Base-by-base conservation (phyloP, 2,797 vertebrate genomes). In the Adelosebastes latens region DNA sequence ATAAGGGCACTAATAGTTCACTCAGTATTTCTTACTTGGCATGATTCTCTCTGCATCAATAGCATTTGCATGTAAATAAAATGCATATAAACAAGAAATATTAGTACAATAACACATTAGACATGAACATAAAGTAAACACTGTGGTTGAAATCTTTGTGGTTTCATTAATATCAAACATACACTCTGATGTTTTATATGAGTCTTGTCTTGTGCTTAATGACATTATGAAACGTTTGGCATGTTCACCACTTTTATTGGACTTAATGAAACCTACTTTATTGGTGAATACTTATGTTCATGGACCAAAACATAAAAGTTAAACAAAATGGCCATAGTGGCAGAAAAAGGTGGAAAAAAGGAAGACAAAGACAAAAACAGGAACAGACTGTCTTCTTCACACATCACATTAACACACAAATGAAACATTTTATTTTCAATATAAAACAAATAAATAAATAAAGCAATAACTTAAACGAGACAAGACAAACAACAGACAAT, bases 361-460 rank as follows among this genome's bases (percentile, higher is more conserved):
- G 34, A 60, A 27, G 22, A 69, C 7, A 6, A 39, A 22, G 32
- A 72, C 34, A 77, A 64, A 58, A 9, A 61, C 34, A 24, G 60
- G 10, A 16, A 8, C n/a, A 77, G 58, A 77, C 8, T 1, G 8
- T 58, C 42, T 63, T 39, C 22, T 77, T 61, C 66, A 83, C 36
- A 77, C 3, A 62, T 60, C 36, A 67, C 18, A 20, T 32, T 70
- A 79, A 83, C 53, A 68, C 60, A 75, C 13, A 79, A 60, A 67
- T 24, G 1, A 56, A 65, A 42, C 12, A 49, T 25, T 82, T 77
- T 87, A 81, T 84, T 77, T 67, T 32, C 46, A 80, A 80, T 25
- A 86, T 42, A 56, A 65, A 42, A 58, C 9, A 73, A 77, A 91
- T 64, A 92, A 84, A 92, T 75, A 89, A 73, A 36, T 42, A 39